Conservation (phyloP, 2,797 vertebrate species). For the Melopsittacus undulatus region DNA sequence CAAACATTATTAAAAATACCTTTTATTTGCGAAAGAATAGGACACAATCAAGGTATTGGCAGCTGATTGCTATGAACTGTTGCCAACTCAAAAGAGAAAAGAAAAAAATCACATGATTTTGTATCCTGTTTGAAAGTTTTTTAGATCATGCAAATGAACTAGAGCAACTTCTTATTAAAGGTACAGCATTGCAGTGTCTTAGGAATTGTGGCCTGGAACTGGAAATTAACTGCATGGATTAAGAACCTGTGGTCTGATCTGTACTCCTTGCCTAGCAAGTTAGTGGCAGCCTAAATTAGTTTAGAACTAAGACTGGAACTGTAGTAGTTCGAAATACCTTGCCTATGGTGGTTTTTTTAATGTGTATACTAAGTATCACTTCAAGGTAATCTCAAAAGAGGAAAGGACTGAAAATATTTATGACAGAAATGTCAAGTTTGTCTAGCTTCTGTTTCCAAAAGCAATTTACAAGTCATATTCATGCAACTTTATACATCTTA, state of each 20-base stretch:
- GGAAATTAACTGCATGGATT: not conserved
- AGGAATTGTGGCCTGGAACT: not conserved
- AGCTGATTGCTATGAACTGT: not conserved
- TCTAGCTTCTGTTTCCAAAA: not conserved
- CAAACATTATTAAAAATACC: not conserved
- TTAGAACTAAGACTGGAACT: not conserved
- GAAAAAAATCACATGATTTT: not conserved
- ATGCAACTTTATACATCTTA: not conserved
- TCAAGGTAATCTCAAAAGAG: not conserved
- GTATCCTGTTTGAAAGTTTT: not conserved
- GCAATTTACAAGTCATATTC: not conserved
- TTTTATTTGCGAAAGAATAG: not conserved
- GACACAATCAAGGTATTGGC: not conserved
- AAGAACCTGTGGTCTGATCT: not conserved
- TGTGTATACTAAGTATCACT: not conserved
- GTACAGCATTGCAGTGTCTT: not conserved
- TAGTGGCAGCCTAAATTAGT: not conserved
- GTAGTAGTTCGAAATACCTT: not conserved
- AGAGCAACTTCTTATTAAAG: not conserved
- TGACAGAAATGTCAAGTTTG: not conserved
- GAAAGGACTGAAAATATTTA: not conserved
- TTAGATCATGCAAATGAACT: not conserved
- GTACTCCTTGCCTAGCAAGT: not conserved
- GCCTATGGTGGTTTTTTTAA: accelerated
- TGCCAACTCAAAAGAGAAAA: not conserved